These are phyloP conservation scores for Limosa lapponica DNA, from an alignment of 2,797 vertebrate genomes.

Conservation along the genomic window DNA sequence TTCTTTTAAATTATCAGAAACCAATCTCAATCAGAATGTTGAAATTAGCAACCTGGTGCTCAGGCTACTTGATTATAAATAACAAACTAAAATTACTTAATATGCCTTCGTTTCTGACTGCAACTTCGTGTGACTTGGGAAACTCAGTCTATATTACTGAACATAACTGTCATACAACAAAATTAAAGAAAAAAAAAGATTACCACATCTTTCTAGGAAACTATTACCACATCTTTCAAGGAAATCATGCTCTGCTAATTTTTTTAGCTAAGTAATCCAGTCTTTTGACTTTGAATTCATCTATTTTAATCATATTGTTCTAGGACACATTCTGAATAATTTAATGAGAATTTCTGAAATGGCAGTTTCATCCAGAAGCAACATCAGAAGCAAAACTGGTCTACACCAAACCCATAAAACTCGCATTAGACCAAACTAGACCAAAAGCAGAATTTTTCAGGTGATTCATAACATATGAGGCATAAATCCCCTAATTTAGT, in stretches of 20 bases:
- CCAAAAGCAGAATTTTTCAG: background rate
- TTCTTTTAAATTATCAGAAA: background rate
- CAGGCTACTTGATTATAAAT: background rate
- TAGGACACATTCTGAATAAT: background rate
- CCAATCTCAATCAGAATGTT: background rate
- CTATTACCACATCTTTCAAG: slow-evolving; percentile 37
- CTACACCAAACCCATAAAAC: background rate
- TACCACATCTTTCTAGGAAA: slow-evolving; percentile 62
- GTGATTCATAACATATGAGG: background rate
- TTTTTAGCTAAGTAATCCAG: slow-evolving; percentile 10
- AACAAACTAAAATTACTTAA: background rate
- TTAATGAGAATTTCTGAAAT: background rate
- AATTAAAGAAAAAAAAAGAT: background rate
- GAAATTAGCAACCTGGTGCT: background rate
- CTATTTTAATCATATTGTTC: slow-evolving; percentile 26
- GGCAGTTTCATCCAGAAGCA: background rate
- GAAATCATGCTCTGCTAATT: slow-evolving; percentile 33
- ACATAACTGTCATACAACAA: background rate
- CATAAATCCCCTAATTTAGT: background rate
- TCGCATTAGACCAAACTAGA: background rate
- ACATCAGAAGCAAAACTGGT: background rate
- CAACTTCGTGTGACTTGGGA: background rate
- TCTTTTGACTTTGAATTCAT: slow-evolving; percentile 18
- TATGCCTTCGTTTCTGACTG: background rate
- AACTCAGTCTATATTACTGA: background rate